phyloP scores from a whole-genome alignment of 2,888 invertebrate species.

The Thymelicus acteon region DNA sequence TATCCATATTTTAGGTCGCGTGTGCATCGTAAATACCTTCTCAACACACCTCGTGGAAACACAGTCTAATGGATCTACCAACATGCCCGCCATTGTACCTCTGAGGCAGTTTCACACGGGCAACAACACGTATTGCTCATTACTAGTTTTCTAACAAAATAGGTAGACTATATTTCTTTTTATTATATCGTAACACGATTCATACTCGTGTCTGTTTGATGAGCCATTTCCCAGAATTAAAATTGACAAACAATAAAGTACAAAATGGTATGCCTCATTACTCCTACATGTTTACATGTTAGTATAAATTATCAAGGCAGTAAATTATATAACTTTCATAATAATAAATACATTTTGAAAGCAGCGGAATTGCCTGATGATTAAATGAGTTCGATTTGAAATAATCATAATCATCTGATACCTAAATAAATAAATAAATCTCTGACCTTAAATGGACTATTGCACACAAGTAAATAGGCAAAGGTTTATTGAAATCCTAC shows the following conservation, averaged over 20 bases:
- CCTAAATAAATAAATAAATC: no score
- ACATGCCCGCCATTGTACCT: constrained; percentile 20
- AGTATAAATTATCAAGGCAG: no score
- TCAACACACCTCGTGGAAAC: constrained; percentile 21
- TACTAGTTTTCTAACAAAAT: constrained; percentile 20
- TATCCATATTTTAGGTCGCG: constrained; percentile 15
- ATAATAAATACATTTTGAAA: no score
- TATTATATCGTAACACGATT: constrained; percentile 7
- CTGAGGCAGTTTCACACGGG: constrained; percentile 15
- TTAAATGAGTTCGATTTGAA: no score
- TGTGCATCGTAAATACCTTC: constrained; percentile 12
- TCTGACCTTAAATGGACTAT: no score
- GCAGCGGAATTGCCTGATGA: no score
- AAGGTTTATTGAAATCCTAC: no score
- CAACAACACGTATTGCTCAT: constrained; percentile 19
- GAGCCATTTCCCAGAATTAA: background rate
- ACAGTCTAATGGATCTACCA: constrained; percentile 18
- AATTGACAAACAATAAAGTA: background rate
- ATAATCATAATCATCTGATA: no score
- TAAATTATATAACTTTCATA: no score
- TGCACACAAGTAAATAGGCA: no score
- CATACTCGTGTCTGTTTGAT: background rate
- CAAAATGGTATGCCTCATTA: no score
- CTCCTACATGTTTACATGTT: no score
- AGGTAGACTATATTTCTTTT: constrained; percentile 18